phyloP scores from a whole-genome alignment of 2,113 vertebrate genomes.

The Struthio camelus region DNA sequence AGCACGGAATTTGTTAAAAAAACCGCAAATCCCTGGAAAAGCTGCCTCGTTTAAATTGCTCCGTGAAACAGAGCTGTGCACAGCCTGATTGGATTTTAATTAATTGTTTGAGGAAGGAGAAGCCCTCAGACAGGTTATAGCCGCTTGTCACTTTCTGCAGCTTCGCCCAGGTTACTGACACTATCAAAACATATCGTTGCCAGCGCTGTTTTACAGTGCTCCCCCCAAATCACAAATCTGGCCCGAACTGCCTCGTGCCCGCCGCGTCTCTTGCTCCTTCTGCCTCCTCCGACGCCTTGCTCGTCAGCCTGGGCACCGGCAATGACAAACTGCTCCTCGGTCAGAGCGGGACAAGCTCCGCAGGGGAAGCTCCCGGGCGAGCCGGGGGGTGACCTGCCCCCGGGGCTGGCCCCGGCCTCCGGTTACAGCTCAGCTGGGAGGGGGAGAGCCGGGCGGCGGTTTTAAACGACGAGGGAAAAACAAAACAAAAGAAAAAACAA shows the following conservation, averaged over 20 bases:
- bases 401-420: not conserved
- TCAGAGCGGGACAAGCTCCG: no score
- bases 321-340: no score
- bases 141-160: not conserved
- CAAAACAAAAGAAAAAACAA: no score
- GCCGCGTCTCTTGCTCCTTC: not conserved
- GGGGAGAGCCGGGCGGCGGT: not conserved
- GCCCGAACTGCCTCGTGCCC: no score
- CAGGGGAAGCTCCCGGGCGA: not conserved
- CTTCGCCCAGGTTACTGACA: not conserved
- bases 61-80: not conserved
- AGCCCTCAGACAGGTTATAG: not conserved
- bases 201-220: accelerated
- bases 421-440: no score
- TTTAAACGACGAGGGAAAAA: accelerated
- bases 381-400: not conserved
- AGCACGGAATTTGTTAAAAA: accelerated
- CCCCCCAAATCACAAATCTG: accelerated
- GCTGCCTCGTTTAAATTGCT: not conserved
- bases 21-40: not conserved
- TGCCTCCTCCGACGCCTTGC: no score
- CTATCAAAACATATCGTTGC: not conserved
- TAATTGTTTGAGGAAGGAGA: not conserved
- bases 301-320: no score
- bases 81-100: not conserved